Evolutionary conservation across 2,797 vertebrate species (phyloP), one percentile per base, ranked within the genome.

Genomic region (Falco biarmicus): DNA sequence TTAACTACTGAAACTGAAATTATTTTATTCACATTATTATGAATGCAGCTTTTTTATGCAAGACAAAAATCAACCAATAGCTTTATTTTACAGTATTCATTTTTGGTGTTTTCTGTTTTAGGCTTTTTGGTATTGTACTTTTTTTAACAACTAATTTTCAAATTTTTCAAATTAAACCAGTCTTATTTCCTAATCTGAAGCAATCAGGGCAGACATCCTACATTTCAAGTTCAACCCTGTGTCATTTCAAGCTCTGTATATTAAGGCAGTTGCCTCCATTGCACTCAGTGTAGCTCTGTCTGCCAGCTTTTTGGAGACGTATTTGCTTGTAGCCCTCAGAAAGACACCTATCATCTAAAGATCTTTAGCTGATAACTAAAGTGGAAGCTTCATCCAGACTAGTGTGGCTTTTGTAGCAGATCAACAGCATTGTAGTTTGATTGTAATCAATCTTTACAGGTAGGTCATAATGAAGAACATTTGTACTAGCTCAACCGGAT

Each of bases 41-140:
- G 10, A 64, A n/a, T n/a, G 8, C 5, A 66, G 7, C 5, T 20
- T 76, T 54, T 65, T 76, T 25, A 51, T 53, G n/a, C 29, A 63
- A 91, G 25, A 76, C 12, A 34, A 34, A 87, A 43, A 64, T 13
- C 11, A 64, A 43, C 8, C n/a, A 87, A 69, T 16, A 61, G 8
- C 11, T 71, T 77, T 25, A 56, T 66, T 89, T 85, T 66, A 56
- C 10, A 29, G 15, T 26, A 63, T 6, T 34, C 2, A 16, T 25
- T 86, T 73, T 37, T 51, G 1, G 4, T 41, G 20, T 13, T 84
- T 54, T 65, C n/a, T 48, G 7, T 2, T 59, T 78, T 32, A 37
- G 10, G 0, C 4, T 22, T 51, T 61, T 26, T 18, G 20, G 6
- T 1, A 18, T 57, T 48, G 7, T 10, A 9, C 13, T 24, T 26